Evolutionary conservation across 2,888 invertebrate genomes (phyloP).

Genomic region (Lasius fuliginosus): DNA sequence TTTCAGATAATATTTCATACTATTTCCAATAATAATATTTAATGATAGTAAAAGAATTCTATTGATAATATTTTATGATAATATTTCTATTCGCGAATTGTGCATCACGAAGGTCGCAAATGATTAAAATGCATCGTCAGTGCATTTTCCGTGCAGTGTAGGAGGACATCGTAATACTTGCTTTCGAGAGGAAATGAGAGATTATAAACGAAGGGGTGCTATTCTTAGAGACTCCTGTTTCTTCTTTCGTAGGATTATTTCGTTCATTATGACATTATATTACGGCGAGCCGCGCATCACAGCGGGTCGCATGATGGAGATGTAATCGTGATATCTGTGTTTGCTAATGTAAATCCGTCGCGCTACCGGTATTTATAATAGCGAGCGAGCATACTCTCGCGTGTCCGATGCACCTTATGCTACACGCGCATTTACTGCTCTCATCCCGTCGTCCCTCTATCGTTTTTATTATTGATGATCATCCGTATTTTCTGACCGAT

Average conservation of each 20-base stretch:
- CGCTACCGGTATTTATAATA: conserved; percentile 69
- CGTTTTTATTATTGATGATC: conserved; percentile 68
- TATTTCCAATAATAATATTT: not conserved
- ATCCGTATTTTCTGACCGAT: conserved; percentile 43
- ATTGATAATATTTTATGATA: not conserved
- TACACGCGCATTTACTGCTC: conserved; percentile 42
- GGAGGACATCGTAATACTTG: not conserved
- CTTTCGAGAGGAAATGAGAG: not conserved
- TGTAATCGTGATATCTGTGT: conserved; percentile 71
- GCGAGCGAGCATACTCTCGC: conserved; percentile 44
- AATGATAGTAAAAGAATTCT: not conserved
- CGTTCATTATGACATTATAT: conserved; percentile 69
- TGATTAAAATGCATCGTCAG: not conserved
- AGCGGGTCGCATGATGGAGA: conserved; percentile 65
- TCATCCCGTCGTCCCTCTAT: conserved; percentile 18
- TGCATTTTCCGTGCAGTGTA: not conserved
- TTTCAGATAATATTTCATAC: not conserved
- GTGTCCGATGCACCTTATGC: conserved; percentile 44
- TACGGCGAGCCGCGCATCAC: conserved; percentile 56
- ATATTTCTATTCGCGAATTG: not conserved
- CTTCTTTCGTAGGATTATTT: conserved; percentile 63
- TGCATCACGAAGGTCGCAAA: not conserved
- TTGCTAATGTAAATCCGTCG: conserved; percentile 68
- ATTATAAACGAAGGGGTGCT: conserved; percentile 24
- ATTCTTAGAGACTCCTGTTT: conserved; percentile 54